A percentile compares a stretch with the other conserved stretches of the same genome.
Evolutionary conservation across 2,888 invertebrate genomes (phyloP).

Genomic region (Rhorus exstirpatorius): DNA sequence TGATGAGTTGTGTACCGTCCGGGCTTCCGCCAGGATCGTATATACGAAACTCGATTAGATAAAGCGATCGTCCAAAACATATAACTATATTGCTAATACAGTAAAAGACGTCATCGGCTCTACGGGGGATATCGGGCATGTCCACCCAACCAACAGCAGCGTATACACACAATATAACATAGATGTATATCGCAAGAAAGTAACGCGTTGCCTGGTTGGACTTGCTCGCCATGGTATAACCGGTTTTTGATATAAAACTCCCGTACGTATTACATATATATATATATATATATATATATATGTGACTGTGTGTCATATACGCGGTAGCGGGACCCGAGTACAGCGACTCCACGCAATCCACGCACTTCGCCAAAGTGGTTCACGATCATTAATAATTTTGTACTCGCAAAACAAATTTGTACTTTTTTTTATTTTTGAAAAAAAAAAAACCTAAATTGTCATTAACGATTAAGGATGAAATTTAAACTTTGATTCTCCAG

Average conservation of each 20-base stretch:
- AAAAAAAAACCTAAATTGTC: too few relatives aligned
- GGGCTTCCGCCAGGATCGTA: conserved; percentile 17
- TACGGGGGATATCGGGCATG: background rate
- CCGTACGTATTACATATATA: too few relatives aligned
- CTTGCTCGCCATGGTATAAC: conserved; percentile 17
- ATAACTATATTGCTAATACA: background rate
- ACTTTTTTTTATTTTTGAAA: background rate
- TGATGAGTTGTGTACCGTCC: conserved; percentile 12
- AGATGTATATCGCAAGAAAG: conserved; percentile 3
- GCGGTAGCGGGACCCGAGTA: background rate
- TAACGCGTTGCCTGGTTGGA: background rate
- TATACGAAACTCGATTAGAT: conserved; percentile 46
- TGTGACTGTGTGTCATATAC: background rate
- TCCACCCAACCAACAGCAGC: background rate
- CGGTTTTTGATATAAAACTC: conserved; percentile 1
- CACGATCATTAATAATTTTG: background rate
- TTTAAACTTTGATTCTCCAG: too few relatives aligned
- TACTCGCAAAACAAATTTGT: background rate
- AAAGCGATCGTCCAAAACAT: conserved; percentile 22
- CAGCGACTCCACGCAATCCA: background rate
- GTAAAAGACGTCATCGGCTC: conserved; percentile 10
- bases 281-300: too few relatives aligned
- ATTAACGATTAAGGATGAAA: too few relatives aligned
- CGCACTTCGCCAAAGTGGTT: background rate
- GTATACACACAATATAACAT: background rate